A percentile compares a stretch with the other conserved stretches of the same genome.
Evolutionary conservation across 2,113 vertebrate species (phyloP).

Genomic region (Irena cyanogastra): DNA sequence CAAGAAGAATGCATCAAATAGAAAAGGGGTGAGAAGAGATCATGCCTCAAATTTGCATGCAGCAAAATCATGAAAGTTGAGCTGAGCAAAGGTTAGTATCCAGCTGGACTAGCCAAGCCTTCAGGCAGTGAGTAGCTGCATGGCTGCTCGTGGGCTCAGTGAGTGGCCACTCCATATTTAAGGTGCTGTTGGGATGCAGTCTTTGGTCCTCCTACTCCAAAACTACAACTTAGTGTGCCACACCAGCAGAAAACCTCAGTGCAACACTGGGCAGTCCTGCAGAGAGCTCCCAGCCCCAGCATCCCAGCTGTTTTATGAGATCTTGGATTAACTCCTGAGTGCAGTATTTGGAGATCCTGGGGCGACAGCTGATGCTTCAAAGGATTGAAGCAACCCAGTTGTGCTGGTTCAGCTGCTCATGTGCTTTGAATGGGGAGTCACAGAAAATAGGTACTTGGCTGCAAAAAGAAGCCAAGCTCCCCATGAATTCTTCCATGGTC

Average conservation of each 20-base stretch:
- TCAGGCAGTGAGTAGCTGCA: background rate
- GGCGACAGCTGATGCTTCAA: background rate
- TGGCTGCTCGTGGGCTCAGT: rapidly evolving
- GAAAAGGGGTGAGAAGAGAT: background rate
- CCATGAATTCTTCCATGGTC: background rate
- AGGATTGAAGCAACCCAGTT: background rate
- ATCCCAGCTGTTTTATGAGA: background rate
- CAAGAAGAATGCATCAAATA: background rate
- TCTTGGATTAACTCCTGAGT: background rate
- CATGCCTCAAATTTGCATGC: background rate
- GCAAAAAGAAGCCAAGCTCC: background rate
- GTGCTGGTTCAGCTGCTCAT: background rate
- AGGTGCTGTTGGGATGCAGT: background rate
- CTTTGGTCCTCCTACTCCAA: background rate
- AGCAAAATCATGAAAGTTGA: background rate
- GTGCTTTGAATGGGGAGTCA: background rate
- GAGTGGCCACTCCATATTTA: background rate
- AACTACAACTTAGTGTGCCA: background rate
- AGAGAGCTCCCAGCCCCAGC: background rate
- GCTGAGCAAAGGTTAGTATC: background rate
- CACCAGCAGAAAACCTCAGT: background rate
- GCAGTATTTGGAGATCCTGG: background rate
- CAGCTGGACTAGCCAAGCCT: background rate
- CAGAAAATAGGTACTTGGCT: background rate
- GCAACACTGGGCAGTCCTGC: background rate